These are phyloP conservation scores for Prosopocoilus inquinatus DNA, from an alignment of 2,888 invertebrate species.

Conservation along the genomic window DNA sequence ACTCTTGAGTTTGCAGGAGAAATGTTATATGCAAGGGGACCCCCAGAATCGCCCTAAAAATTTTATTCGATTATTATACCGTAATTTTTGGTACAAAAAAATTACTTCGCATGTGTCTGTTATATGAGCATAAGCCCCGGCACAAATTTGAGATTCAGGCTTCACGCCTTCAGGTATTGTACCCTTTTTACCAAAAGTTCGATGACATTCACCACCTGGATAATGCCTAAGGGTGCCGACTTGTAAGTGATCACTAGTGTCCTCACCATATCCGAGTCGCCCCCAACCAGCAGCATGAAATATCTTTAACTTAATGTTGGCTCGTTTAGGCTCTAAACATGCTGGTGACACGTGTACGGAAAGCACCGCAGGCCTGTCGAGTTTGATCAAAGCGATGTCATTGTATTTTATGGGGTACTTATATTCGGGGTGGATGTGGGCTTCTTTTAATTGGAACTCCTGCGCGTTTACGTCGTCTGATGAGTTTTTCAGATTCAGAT, in stretches of 20 bases:
- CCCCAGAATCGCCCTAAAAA: constrained; percentile 17
- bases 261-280: neutral
- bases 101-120: constrained; percentile 16
- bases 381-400: constrained; percentile 53
- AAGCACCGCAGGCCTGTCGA: constrained; percentile 45
- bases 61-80: neutral
- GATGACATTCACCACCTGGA: neutral
- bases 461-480: constrained; percentile 33
- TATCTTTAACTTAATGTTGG: neutral
- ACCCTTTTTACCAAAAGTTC: neutral
- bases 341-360: constrained; percentile 48
- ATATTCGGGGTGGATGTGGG: constrained; percentile 48
- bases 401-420: constrained; percentile 47
- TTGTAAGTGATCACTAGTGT: neutral
- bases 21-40: constrained; percentile 1
- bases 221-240: neutral
- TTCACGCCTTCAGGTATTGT: constrained; percentile 11
- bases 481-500: constrained; percentile 43
- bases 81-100: neutral
- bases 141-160: constrained; percentile 9
- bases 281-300: neutral
- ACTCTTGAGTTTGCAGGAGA: neutral
- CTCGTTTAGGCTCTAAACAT: constrained; percentile 39
- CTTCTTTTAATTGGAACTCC: constrained; percentile 38
- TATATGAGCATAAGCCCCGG: constrained; percentile 4